phyloP scores from a whole-genome alignment of 1,140 invertebrate genomes.

The Ceratosolen solmsi region DNA sequence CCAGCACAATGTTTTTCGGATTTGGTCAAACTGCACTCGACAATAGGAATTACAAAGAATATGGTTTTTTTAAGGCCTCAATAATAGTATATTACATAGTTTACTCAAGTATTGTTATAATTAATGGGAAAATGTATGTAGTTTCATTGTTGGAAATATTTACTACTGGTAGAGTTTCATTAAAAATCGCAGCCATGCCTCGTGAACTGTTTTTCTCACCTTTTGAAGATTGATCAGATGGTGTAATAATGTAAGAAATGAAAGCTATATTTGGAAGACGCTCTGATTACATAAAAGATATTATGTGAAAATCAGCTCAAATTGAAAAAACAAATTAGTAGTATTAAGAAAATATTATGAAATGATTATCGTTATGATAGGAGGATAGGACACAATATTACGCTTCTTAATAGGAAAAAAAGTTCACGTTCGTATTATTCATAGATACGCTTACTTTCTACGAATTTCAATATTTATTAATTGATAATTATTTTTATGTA shows the following conservation, averaged over 20 bases:
- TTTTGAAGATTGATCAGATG: slow-evolving; percentile 2
- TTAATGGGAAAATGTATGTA: not conserved
- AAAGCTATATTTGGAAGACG: not conserved
- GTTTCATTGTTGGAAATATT: slow-evolving; percentile 49
- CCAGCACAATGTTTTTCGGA: slow-evolving; percentile 70
- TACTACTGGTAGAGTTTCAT: slow-evolving; percentile 53
- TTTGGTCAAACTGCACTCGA: slow-evolving; percentile 55
- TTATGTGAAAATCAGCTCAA: not conserved
- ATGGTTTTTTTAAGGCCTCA: slow-evolving; percentile 21
- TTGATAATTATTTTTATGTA: no score
- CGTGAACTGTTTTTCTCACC: slow-evolving; percentile 67
- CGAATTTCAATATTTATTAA: no score
- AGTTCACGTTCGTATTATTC: no score
- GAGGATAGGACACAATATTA: no score
- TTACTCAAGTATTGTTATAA: slow-evolving; percentile 48
- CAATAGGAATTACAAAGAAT: slow-evolving; percentile 31
- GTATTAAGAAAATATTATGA: no score
- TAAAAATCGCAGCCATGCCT: slow-evolving; percentile 67
- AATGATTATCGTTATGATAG: no score
- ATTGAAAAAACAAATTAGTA: not conserved
- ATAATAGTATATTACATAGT: not conserved
- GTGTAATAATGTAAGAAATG: not conserved
- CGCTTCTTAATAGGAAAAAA: no score
- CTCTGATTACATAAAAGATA: not conserved
- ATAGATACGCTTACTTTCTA: no score